phyloP scores from a whole-genome alignment of 1,140 invertebrate species.

The Cydia fagiglandana region DNA sequence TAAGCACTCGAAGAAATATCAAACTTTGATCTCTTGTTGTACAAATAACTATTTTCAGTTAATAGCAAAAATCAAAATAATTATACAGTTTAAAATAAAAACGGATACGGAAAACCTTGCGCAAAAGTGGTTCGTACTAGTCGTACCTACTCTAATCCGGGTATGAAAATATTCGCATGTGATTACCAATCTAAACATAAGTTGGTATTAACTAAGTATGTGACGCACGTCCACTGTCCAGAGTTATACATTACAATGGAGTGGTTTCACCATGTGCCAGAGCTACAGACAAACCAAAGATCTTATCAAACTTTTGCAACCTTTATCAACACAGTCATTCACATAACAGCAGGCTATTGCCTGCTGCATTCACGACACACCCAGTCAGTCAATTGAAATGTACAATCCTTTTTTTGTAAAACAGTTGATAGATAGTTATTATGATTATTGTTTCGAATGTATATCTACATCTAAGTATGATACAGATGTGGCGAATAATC shows the following conservation, averaged over 20 bases:
- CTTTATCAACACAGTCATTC: slow-evolving; percentile 13
- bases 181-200: background rate
- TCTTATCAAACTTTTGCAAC: slow-evolving; percentile 7
- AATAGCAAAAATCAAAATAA: background rate
- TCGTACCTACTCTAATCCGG: background rate
- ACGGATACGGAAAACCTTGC: background rate
- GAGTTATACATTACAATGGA: slow-evolving; percentile 1
- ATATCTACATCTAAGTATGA: no score
- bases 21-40: no score
- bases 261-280: background rate
- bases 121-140: background rate
- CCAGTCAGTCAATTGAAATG: background rate
- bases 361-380: background rate
- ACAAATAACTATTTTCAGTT: no score
- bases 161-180: background rate
- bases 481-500: no score
- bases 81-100: background rate
- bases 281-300: slow-evolving; percentile 7
- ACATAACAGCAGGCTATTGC: slow-evolving; percentile 11
- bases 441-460: no score
- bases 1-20: no score
- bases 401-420: background rate
- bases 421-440: background rate
- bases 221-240: slow-evolving; percentile 10
- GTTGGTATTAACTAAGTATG: background rate